phyloP scores from a whole-genome alignment of 2,888 invertebrate genomes.

The Nemoura dubitans region DNA sequence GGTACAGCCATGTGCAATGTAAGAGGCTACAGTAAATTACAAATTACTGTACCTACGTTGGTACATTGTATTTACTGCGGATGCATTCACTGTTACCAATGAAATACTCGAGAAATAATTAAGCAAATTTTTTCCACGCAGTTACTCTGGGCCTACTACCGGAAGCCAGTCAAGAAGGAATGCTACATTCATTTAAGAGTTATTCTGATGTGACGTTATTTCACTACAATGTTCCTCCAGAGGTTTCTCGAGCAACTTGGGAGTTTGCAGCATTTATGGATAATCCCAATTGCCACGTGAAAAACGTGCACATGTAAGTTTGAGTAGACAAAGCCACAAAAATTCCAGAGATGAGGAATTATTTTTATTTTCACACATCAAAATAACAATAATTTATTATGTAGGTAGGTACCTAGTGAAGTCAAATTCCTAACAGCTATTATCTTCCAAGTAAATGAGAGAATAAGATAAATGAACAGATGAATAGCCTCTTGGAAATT shows the following conservation, averaged over 20 bases:
- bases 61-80: too few species aligned
- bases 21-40: too few species aligned
- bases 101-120: neutral
- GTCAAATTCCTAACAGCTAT: too few species aligned
- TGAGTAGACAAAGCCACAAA: neutral
- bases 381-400: too few species aligned
- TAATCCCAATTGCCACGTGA: conserved; percentile 58
- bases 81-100: neutral
- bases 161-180: conserved; percentile 62
- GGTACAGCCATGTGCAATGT: too few species aligned
- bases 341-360: neutral
- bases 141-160: conserved; percentile 56
- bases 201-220: conserved; percentile 63
- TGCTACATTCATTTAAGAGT: conserved; percentile 60
- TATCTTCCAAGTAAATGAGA: too few species aligned
- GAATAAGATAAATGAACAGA: too few species aligned
- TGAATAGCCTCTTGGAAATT: too few species aligned
- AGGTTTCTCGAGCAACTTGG: conserved; percentile 62
- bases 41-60: too few species aligned
- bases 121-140: neutral
- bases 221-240: conserved; percentile 62
- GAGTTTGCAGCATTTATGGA: conserved; percentile 64
- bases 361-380: too few species aligned
- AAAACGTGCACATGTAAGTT: conserved; percentile 61
- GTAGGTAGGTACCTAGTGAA: neutral